Evolutionary conservation across 1,140 invertebrate genomes (phyloP).

Genomic region (Aphidius gifuensis): DNA sequence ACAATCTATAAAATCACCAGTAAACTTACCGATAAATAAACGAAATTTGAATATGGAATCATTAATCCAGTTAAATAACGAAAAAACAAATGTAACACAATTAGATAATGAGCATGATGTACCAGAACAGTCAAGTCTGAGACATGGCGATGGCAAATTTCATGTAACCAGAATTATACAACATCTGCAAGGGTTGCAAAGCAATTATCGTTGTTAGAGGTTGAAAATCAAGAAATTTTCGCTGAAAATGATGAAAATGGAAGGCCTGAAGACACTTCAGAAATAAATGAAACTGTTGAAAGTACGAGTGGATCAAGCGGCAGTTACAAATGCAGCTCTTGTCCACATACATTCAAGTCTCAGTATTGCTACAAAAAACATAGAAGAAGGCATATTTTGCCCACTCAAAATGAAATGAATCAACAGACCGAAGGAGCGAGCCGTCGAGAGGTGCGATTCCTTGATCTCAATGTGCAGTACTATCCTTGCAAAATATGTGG

Average conservation of each 20-base stretch:
- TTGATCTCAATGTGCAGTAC: constrained; percentile 83
- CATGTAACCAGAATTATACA: constrained; percentile 71
- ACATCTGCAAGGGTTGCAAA: constrained; percentile 28
- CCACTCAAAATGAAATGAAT: constrained; percentile 37
- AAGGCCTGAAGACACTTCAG: constrained; percentile 23
- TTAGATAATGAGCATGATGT: constrained; percentile 11
- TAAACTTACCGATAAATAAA: too few relatives aligned
- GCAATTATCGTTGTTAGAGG: too few relatives aligned
- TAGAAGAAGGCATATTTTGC: constrained; percentile 66
- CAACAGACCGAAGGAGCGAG: constrained; percentile 24
- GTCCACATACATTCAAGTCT: constrained; percentile 78
- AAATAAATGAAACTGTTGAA: constrained; percentile 21
- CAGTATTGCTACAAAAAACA: constrained; percentile 81
- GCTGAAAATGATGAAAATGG: constrained; percentile 44
- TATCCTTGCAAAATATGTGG: constrained; percentile 91
- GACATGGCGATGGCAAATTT: too few relatives aligned
- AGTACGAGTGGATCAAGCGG: constrained; percentile 16
- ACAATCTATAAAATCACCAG: too few relatives aligned
- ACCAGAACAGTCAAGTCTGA: too few relatives aligned
- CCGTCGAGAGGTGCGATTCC: constrained; percentile 59
- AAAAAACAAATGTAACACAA: constrained; percentile 12
- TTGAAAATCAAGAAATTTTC: constrained; percentile 25
- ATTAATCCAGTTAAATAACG: background rate
- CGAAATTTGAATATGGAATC: background rate
- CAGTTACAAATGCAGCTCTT: constrained; percentile 70